Conservation (phyloP, 2,888 invertebrate species). For the Mesochorus sp. region DNA sequence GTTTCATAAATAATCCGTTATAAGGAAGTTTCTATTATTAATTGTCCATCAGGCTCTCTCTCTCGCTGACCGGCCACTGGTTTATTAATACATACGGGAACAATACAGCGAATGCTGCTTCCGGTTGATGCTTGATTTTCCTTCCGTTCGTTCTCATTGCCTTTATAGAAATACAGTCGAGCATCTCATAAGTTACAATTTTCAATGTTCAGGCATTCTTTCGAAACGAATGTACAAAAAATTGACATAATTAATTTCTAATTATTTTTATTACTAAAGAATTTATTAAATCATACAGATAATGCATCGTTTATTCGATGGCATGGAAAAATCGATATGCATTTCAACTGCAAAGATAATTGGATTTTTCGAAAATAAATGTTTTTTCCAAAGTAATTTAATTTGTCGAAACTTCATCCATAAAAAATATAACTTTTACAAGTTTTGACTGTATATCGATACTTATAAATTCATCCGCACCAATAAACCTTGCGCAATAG, state of each 20-base stretch:
- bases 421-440: no score
- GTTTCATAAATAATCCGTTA: conserved; percentile 36
- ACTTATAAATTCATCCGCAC: background rate
- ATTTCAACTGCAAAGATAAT: no score
- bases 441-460: no score
- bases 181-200: background rate
- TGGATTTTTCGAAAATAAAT: background rate
- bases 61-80: conserved; percentile 2
- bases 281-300: no score
- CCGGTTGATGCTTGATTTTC: conserved; percentile 37
- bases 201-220: background rate
- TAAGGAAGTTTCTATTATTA: conserved; percentile 7
- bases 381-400: no score
- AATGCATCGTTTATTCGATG: no score
- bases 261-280: no score
- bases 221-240: no score
- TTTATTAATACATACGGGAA: conserved; percentile 36
- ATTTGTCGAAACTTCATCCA: no score
- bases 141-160: conserved; percentile 22
- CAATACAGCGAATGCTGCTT: conserved; percentile 16
- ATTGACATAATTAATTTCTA: no score
- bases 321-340: no score
- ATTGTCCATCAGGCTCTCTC: conserved; percentile 21
- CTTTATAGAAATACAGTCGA: background rate
- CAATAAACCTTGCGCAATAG: background rate